Evolutionary conservation across 2,888 invertebrate species (phyloP).

Genomic region (Bombyx huttoni): DNA sequence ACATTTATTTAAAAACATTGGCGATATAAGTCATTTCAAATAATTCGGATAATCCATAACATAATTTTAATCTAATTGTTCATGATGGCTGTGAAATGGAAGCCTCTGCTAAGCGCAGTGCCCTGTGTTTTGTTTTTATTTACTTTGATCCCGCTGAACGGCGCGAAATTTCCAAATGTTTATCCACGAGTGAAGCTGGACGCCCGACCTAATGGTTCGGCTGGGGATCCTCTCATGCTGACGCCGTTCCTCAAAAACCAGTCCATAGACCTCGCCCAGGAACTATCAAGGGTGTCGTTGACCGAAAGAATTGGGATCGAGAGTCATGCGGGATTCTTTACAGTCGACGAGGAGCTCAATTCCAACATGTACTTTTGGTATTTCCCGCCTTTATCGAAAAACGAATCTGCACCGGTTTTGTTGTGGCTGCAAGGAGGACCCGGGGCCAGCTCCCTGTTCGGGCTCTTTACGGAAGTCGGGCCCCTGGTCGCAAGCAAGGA

Average conservation of each 20-base stretch:
- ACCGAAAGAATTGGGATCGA: constrained; percentile 44
- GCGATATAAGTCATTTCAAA: no score
- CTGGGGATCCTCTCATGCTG: constrained; percentile 65
- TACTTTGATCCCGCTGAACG: background rate
- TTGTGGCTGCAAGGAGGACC: constrained; percentile 75
- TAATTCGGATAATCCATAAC: no score
- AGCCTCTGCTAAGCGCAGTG: background rate
- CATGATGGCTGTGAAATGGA: background rate
- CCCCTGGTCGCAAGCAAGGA: constrained; percentile 60
- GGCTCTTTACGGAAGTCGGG: constrained; percentile 73
- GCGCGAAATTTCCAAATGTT: constrained; percentile 26
- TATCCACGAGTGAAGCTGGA: constrained; percentile 44
- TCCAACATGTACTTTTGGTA: constrained; percentile 78
- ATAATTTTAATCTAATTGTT: no score
- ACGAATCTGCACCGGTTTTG: constrained; percentile 53
- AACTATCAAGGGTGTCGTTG: constrained; percentile 39
- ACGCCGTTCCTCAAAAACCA: constrained; percentile 72
- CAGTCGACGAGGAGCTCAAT: constrained; percentile 67
- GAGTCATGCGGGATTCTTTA: constrained; percentile 76
- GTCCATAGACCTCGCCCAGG: constrained; percentile 53
- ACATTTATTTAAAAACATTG: no score
- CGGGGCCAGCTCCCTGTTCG: constrained; percentile 67
- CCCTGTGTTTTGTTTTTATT: background rate
- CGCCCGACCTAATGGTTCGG: constrained; percentile 17
- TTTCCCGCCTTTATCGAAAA: constrained; percentile 64